A percentile compares a stretch with the other conserved stretches of the same genome.
Conservation (phyloP, 92 coral and sea anemone species). For the Phymanthus crucifer region DNA sequence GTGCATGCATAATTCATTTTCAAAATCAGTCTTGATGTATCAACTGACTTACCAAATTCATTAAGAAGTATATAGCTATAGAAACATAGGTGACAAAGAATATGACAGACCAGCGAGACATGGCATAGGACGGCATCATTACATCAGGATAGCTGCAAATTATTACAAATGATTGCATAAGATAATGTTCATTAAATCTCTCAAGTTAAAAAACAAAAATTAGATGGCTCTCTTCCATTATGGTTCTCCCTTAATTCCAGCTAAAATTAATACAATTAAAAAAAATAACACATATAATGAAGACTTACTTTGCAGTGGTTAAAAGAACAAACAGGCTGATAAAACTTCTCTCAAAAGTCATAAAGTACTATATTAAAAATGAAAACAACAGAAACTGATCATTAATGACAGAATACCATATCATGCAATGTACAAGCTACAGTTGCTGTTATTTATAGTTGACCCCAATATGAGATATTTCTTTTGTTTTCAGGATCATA, state of each 20-base stretch:
- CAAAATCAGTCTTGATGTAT: background rate
- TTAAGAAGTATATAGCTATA: constrained; percentile 85
- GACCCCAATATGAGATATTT: no score
- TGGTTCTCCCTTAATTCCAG: background rate
- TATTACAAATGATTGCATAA: background rate
- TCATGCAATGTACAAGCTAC: no score
- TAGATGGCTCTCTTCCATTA: no score
- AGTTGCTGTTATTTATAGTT: no score
- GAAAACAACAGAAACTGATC: background rate
- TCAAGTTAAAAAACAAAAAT: no score
- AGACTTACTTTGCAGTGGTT: constrained; percentile 97
- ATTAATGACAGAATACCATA: background rate
- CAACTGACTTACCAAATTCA: constrained; percentile 91
- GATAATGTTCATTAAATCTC: no score
- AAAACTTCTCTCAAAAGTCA: constrained; percentile 68
- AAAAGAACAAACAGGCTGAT: constrained; percentile 92
- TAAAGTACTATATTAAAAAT: constrained; percentile 54
- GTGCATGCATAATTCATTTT: background rate
- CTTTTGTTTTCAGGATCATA: no score
- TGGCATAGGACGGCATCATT: constrained; percentile 96
- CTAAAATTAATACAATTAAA: background rate
- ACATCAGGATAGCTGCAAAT: constrained; percentile 90
- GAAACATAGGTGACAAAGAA: constrained; percentile 80
- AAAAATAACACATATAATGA: background rate
- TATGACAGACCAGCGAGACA: constrained; percentile 75